Conservation (phyloP, 2,113 vertebrate species). For the Dasypus novemcinctus region DNA sequence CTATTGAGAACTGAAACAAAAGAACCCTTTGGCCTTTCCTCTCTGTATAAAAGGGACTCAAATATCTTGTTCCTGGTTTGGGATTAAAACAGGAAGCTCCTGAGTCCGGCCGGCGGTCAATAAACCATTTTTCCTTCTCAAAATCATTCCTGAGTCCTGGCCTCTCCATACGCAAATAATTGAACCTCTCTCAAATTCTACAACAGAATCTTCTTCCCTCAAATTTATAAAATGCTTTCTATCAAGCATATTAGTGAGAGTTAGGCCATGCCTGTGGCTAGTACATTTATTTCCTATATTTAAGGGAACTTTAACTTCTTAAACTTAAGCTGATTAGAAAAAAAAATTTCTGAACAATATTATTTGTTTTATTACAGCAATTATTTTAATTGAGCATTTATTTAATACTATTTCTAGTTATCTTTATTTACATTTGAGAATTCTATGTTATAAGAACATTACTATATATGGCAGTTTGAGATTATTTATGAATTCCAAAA, state of each 20-base stretch:
- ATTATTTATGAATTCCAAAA: no score
- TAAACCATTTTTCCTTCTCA: no score
- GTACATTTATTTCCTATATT: background rate
- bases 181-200: no score
- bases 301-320: background rate
- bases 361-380: slow-evolving; percentile 13
- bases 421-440: background rate
- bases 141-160: no score
- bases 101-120: no score
- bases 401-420: slow-evolving; percentile 34
- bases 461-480: background rate
- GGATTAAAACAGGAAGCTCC: no score
- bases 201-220: background rate
- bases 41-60: no score
- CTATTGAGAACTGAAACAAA: no score
- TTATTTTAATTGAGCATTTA: slow-evolving; percentile 47
- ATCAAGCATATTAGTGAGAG: background rate
- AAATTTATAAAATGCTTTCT: background rate
- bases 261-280: background rate
- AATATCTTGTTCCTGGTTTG: no score
- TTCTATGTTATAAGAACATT: slow-evolving; percentile 33
- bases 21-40: no score
- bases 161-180: no score
- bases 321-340: slow-evolving; percentile 48
- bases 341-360: background rate